A percentile compares a stretch with the other conserved stretches of the same genome.
Evolutionary conservation across 1,140 invertebrate species (phyloP).

Genomic region (Tachypleus tridentatus): DNA sequence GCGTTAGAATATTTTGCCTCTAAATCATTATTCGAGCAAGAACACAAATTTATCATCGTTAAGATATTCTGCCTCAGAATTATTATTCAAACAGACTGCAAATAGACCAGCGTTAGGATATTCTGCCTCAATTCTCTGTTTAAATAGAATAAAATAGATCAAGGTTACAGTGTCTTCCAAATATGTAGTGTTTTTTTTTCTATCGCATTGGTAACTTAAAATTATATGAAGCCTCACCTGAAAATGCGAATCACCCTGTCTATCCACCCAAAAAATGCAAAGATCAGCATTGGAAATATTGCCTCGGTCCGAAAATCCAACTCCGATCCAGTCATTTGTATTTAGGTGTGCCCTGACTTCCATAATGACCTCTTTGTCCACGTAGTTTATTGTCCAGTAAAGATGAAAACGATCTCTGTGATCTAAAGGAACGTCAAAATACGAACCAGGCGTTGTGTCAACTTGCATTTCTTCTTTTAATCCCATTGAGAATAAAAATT

Average conservation of each 20-base stretch:
- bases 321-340: slow-evolving; percentile 52
- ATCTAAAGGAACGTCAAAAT: slow-evolving; percentile 24
- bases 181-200: not conserved
- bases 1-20: too few relatives aligned
- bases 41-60: too few relatives aligned
- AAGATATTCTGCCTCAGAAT: too few relatives aligned
- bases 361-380: slow-evolving; percentile 21
- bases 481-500: too few relatives aligned
- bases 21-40: too few relatives aligned
- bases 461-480: too few relatives aligned
- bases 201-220: not conserved
- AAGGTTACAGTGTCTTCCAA: not conserved
- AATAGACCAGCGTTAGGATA: too few relatives aligned
- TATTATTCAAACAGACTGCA: too few relatives aligned
- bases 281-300: slow-evolving; percentile 62
- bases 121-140: slow-evolving; percentile 6
- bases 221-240: slow-evolving; percentile 42
- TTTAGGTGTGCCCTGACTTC: slow-evolving; percentile 22
- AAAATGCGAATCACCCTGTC: slow-evolving; percentile 47
- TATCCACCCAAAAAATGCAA: slow-evolving; percentile 65
- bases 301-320: slow-evolving; percentile 88
- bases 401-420: slow-evolving; percentile 19
- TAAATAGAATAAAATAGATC: slow-evolving; percentile 10
- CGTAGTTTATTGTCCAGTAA: slow-evolving; percentile 28
- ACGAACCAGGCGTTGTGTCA: not conserved